phyloP scores from a whole-genome alignment of 2,888 invertebrate species.

The Incurvaria masculella region DNA sequence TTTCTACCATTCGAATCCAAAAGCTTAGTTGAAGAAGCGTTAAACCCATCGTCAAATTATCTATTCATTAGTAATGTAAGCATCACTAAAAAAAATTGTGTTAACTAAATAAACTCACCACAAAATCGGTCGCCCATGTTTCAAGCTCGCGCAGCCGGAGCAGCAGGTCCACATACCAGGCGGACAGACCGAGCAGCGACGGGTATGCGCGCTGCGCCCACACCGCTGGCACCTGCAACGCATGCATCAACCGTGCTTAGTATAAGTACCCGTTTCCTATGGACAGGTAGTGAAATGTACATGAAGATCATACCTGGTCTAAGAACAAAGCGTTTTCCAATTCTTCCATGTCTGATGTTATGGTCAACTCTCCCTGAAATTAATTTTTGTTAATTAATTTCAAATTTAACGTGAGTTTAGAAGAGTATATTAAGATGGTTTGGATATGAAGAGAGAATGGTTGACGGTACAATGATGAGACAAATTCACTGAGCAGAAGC shows the following conservation, averaged over 20 bases:
- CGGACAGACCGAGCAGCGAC: conserved; percentile 79
- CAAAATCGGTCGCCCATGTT: conserved; percentile 94
- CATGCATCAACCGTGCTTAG: too few relatives aligned
- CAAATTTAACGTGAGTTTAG: too few relatives aligned
- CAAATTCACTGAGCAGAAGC: too few relatives aligned
- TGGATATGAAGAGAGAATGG: too few relatives aligned
- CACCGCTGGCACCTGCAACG: conserved; percentile 68
- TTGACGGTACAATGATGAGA: too few relatives aligned
- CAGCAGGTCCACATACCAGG: conserved; percentile 92
- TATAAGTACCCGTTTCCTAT: too few relatives aligned
- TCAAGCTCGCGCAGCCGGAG: conserved; percentile 84
- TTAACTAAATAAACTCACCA: conserved; percentile 52
- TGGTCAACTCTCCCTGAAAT: conserved; percentile 87
- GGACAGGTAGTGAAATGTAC: not conserved
- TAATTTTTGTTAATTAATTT: too few relatives aligned
- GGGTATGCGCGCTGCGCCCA: conserved; percentile 92
- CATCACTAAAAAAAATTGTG: not conserved
- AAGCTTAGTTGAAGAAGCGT: too few relatives aligned
- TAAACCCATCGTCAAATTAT: too few relatives aligned
- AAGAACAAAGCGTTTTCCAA: conserved; percentile 88
- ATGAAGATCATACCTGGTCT: conserved; percentile 60
- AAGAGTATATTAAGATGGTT: too few relatives aligned
- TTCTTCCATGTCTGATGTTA: conserved; percentile 95
- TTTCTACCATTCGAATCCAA: too few relatives aligned
- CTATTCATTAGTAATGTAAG: not conserved